Conservation (phyloP, 1,140 invertebrate genomes). For the Scaptomyza pallida region DNA sequence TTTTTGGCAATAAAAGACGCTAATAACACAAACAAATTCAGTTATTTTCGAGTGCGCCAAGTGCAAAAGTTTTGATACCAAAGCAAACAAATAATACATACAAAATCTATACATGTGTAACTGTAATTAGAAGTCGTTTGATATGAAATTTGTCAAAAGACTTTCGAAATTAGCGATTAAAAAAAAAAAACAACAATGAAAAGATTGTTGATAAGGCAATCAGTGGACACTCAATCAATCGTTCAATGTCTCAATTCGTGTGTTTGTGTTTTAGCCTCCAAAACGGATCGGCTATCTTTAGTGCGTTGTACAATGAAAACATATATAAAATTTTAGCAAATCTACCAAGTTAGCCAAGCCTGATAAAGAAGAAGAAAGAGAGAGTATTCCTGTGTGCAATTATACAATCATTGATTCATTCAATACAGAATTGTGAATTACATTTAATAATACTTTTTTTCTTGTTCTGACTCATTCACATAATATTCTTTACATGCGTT, state of each 20-base stretch:
- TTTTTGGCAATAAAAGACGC: slow-evolving; percentile 49
- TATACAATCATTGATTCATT: slow-evolving; percentile 18
- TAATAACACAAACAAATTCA: slow-evolving; percentile 44
- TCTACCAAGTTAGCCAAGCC: neutral
- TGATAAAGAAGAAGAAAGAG: slow-evolving; percentile 23
- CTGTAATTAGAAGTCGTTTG: neutral
- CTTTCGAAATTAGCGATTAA: slow-evolving; percentile 5
- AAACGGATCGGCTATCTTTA: slow-evolving; percentile 21
- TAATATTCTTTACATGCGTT: neutral
- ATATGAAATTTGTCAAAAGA: neutral
- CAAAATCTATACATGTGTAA: neutral
- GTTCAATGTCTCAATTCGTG: slow-evolving; percentile 19
- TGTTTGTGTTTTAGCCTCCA: slow-evolving; percentile 10
- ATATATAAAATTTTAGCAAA: slow-evolving; percentile 3
- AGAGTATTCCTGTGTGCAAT: neutral
- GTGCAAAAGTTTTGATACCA: neutral
- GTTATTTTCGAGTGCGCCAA: slow-evolving; percentile 6
- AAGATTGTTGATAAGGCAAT: slow-evolving; percentile 34
- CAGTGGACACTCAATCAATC: slow-evolving; percentile 16
- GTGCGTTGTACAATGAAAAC: neutral
- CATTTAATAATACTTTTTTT: neutral
- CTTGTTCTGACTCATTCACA: slow-evolving; percentile 3
- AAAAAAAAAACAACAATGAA: too few relatives aligned
- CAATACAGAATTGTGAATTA: slow-evolving; percentile 11
- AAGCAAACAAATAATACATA: neutral